Conservation (phyloP, 1,140 invertebrate genomes). For the Steinernema khuongi region DNA sequence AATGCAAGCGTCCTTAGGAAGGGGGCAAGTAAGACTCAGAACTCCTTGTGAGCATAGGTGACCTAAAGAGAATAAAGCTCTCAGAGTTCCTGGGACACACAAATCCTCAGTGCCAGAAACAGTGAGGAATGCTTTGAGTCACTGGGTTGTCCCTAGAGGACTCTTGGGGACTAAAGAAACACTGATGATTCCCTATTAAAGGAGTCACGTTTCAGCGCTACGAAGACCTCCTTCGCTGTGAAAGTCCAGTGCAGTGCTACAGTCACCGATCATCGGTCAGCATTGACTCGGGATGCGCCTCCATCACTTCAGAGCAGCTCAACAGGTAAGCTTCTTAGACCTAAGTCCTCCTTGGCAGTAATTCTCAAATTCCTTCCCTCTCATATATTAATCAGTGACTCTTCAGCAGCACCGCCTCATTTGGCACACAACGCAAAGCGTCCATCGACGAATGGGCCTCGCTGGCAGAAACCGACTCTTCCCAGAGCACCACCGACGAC, state of each 20-base stretch:
- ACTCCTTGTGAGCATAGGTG: too few species aligned
- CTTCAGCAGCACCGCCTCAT: not conserved
- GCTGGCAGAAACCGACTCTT: not conserved
- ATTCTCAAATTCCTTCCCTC: not conserved
- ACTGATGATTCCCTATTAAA: not conserved
- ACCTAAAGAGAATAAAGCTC: too few species aligned
- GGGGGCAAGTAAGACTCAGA: not conserved
- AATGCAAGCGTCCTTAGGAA: not conserved
- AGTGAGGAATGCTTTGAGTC: too few species aligned
- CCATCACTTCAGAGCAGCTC: constrained; percentile 2
- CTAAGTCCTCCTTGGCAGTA: not conserved
- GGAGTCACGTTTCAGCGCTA: not conserved
- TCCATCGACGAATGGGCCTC: constrained; percentile 1
- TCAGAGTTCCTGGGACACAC: too few species aligned
- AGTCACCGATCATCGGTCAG: not conserved
- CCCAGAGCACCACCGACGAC: not conserved
- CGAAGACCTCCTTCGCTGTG: not conserved
- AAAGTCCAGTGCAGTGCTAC: constrained; percentile 1
- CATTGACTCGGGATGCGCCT: constrained; percentile 3
- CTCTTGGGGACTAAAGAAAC: too few species aligned
- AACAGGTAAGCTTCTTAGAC: not conserved
- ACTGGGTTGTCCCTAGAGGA: too few species aligned
- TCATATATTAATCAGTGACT: not conserved
- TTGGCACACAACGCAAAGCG: not conserved
- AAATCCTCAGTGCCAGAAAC: too few species aligned